These are phyloP conservation scores for Pelodytes ibericus DNA, from an alignment of 2,797 vertebrate genomes.

Conservation along the genomic window DNA sequence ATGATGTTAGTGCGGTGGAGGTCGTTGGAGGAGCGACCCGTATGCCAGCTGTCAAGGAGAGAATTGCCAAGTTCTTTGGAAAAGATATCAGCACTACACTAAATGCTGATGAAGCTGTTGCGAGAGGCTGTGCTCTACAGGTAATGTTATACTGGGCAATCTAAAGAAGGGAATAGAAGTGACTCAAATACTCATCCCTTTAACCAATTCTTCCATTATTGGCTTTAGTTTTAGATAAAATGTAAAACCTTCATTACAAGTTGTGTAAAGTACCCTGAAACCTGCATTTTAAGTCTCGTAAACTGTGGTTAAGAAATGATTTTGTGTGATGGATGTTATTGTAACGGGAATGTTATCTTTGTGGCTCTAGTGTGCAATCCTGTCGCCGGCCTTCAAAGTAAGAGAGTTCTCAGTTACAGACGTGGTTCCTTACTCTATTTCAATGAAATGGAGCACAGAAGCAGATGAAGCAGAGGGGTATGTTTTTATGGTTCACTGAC, in stretches of 20 bases:
- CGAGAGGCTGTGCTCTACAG: slow-evolving; percentile 78
- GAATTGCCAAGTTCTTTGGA: slow-evolving; percentile 76
- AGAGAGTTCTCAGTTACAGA: slow-evolving; percentile 80
- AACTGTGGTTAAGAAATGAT: no score
- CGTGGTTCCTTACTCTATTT: slow-evolving; percentile 76
- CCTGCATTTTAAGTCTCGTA: no score
- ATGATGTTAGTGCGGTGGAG: slow-evolving; percentile 77
- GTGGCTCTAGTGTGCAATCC: slow-evolving; percentile 80
- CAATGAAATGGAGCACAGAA: slow-evolving; percentile 76
- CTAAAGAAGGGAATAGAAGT: no score
- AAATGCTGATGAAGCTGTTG: slow-evolving; percentile 81
- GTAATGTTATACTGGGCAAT: slow-evolving; percentile 58
- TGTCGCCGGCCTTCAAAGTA: slow-evolving; percentile 81
- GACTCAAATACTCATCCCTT: no score
- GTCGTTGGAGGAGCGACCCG: slow-evolving; percentile 78
- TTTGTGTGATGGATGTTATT: no score
- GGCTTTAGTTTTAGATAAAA: no score
- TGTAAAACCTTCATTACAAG: no score
- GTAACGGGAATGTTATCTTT: not conserved
- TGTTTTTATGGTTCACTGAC: slow-evolving; percentile 46
- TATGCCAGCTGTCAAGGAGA: slow-evolving; percentile 78
- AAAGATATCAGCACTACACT: slow-evolving; percentile 78
- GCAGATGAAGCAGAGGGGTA: slow-evolving; percentile 77
- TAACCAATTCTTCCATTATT: no score
- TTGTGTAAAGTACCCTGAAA: no score